Conservation (phyloP, 2,797 vertebrate genomes). For the Octomys mimax region DNA sequence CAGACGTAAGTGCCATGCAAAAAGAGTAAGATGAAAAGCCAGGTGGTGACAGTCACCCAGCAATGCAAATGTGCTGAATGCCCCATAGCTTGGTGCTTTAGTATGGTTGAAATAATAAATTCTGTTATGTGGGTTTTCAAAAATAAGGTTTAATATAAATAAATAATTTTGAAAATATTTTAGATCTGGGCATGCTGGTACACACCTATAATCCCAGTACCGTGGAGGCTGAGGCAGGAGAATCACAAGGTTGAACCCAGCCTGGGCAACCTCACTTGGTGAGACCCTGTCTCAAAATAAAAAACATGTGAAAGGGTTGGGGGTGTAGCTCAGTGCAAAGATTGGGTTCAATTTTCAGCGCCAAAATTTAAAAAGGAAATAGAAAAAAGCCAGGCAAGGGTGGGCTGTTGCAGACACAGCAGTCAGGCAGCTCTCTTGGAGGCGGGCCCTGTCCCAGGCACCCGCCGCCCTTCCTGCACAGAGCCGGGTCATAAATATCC, state of each 20-base stretch:
- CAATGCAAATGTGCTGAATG: fast-evolving
- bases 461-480: not conserved
- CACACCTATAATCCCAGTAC: not conserved
- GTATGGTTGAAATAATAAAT: not conserved
- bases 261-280: not conserved
- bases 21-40: not conserved
- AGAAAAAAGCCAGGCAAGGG: not conserved
- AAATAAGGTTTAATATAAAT: not conserved
- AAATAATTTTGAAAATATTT: not conserved
- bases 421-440: not conserved
- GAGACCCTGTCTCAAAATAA: not conserved
- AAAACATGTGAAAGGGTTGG: not conserved
- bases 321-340: not conserved
- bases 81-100: not conserved
- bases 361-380: not conserved
- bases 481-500: not conserved
- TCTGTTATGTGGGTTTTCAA: not conserved
- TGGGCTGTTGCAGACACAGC: not conserved
- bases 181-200: not conserved
- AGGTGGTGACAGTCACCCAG: fast-evolving
- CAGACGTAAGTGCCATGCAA: fast-evolving
- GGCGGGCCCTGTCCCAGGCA: not conserved
- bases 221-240: not conserved
- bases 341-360: not conserved
- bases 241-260: not conserved